A percentile compares a stretch with the other conserved stretches of the same genome.
phyloP scores from a whole-genome alignment of 2,888 invertebrate species.

The Allophyes oxyacanthae region DNA sequence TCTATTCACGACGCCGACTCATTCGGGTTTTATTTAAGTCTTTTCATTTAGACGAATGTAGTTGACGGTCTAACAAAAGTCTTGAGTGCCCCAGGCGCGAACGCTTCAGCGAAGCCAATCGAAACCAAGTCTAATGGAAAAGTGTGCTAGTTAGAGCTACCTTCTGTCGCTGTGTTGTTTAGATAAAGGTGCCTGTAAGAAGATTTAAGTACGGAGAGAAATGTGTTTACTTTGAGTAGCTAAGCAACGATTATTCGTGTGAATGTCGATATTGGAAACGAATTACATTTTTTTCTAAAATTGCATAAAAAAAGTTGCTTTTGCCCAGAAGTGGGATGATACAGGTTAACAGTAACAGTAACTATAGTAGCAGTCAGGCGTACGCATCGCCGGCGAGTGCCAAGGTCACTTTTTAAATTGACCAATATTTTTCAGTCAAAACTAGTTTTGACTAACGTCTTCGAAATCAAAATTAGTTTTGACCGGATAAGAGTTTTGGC shows the following conservation, averaged over 20 bases:
- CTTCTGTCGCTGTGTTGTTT: slow-evolving; percentile 15
- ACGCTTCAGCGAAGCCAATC: slow-evolving; percentile 69
- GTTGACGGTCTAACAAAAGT: slow-evolving; percentile 49
- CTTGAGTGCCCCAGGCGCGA: slow-evolving; percentile 36
- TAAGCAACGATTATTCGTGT: slow-evolving; percentile 13
- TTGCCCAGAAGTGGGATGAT: too few relatives aligned
- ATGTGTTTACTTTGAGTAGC: slow-evolving; percentile 1
- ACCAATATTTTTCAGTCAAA: too few relatives aligned
- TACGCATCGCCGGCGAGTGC: too few relatives aligned
- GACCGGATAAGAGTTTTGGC: too few relatives aligned
- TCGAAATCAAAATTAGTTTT: too few relatives aligned
- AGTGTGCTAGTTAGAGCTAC: slow-evolving; percentile 49
- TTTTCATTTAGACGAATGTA: slow-evolving; percentile 59
- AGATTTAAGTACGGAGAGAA: too few relatives aligned
- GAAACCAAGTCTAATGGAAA: slow-evolving; percentile 70
- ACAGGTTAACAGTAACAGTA: too few relatives aligned
- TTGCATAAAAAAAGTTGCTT: slow-evolving; percentile 19
- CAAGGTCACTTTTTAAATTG: too few relatives aligned
- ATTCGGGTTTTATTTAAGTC: slow-evolving; percentile 60
- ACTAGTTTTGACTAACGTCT: too few relatives aligned
- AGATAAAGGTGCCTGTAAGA: slow-evolving; percentile 9
- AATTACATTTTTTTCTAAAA: slow-evolving; percentile 43
- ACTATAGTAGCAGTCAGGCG: too few relatives aligned
- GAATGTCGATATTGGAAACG: slow-evolving; percentile 25
- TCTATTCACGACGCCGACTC: slow-evolving; percentile 57